Evolutionary conservation across 2,888 invertebrate genomes (phyloP), one percentile per base, ranked within the genome.

Genomic region (Prenolepis imparis): DNA sequence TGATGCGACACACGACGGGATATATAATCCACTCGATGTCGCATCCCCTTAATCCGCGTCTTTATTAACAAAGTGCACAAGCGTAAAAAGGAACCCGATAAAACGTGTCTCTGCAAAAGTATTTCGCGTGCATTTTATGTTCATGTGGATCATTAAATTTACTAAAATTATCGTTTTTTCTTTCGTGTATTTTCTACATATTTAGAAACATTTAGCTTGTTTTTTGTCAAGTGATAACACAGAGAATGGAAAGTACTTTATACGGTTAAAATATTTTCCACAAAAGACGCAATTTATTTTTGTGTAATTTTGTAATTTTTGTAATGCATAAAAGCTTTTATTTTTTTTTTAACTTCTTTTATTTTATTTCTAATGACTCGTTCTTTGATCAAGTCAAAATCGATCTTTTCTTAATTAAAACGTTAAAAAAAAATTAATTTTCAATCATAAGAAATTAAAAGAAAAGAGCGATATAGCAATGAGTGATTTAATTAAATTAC

Each of bases 11-110:
- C 59, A 41, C 39, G 41, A 28, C 28, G 32, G 44, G 44, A 32
- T 44, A 21, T 48, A 28, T 36, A 75, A 32, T 64, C 48, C 41
- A 57, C 36, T 70, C n/a, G 15, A 24, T 52, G n/a, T 52, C 18
- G 48, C 12, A 18, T 59, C 24, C 24, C n/a, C 9, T 48, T 70
- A 72, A 72, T 41, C 18, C 36, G 6, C 36, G 32, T 32, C 32
- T 70, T 78, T 70, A 78, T 57, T 78, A 61, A 73, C 44, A n/a
- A 61, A 70, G 48, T 28, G 36, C n/a, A n/a, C 21, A 39, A 39
- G 68, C n/a, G 41, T 57, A 24, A 70, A 70, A 57, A 24, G 15
- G 24, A 36, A 3, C 11, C 15, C 68, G 39, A 41, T 57, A 59
- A 67, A 75, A 68, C n/a, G 21, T 41, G 6, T 21, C 70, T 18